Evolutionary conservation across 2,113 vertebrate species (phyloP).

Genomic region (Myotis davidii): DNA sequence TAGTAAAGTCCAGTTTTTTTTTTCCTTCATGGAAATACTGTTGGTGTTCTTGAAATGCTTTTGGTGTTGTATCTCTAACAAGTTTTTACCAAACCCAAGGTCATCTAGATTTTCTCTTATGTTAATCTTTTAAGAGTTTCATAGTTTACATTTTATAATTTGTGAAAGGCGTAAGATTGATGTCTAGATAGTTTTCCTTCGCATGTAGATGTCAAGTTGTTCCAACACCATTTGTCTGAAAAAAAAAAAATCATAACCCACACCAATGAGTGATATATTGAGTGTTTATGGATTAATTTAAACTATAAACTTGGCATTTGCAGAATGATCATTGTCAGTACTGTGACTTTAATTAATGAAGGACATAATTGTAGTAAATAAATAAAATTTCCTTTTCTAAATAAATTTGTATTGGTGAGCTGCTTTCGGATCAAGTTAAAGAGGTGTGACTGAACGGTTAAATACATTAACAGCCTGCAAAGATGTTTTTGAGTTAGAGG

Average conservation of each 20-base stretch:
- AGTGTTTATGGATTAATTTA: background rate
- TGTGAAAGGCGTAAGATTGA: background rate
- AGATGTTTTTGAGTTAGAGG: background rate
- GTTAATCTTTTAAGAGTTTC: background rate
- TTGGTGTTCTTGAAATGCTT: background rate
- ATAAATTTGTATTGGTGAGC: background rate
- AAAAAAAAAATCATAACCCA: background rate
- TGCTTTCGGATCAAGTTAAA: background rate
- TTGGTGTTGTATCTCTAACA: background rate
- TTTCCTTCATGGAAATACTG: background rate
- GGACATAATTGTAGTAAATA: background rate
- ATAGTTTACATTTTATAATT: background rate
- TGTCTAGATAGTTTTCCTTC: background rate
- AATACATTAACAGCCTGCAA: background rate
- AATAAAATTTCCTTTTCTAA: background rate
- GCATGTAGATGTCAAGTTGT: background rate
- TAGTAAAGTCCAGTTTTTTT: background rate
- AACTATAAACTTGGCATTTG: background rate
- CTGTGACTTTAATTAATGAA: background rate
- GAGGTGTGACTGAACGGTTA: background rate
- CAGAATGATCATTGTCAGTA: background rate
- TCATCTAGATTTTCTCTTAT: background rate
- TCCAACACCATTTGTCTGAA: background rate
- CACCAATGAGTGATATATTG: background rate
- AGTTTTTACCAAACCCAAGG: background rate